Conservation (phyloP, 2,888 invertebrate genomes). For the Calameuta idolon region DNA sequence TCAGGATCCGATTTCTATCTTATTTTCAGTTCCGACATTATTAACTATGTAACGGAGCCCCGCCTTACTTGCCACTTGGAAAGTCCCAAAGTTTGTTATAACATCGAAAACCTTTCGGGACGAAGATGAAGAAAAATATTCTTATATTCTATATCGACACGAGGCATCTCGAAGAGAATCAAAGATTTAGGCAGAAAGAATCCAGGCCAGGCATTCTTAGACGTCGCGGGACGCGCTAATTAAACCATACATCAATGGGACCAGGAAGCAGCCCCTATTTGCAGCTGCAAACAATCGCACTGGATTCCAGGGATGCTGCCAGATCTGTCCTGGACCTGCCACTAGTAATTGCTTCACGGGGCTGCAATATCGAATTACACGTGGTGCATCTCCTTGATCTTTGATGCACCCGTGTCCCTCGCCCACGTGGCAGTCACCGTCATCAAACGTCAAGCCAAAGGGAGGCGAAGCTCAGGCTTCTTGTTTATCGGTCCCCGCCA, state of each 20-base stretch:
- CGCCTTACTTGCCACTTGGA: not conserved
- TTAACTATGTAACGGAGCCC: not conserved
- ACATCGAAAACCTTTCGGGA: not conserved
- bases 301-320: not conserved
- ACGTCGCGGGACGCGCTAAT: not conserved
- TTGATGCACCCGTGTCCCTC: not conserved
- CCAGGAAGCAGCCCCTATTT: not conserved
- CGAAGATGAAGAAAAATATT: too few species aligned
- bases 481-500: not conserved
- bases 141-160: too few species aligned
- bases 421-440: not conserved
- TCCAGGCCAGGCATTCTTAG: not conserved
- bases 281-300: not conserved
- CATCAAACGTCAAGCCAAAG: not conserved
- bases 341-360: not conserved
- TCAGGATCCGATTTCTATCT: not conserved
- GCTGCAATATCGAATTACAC: not conserved
- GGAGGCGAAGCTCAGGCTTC: not conserved
- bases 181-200: not conserved
- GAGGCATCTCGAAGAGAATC: too few species aligned
- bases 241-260: not conserved
- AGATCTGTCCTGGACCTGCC: not conserved
- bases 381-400: not conserved
- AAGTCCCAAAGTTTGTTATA: not conserved
- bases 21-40: not conserved